Evolutionary conservation across 2,888 invertebrate species (phyloP).

Genomic region (Andrena bucephala): DNA sequence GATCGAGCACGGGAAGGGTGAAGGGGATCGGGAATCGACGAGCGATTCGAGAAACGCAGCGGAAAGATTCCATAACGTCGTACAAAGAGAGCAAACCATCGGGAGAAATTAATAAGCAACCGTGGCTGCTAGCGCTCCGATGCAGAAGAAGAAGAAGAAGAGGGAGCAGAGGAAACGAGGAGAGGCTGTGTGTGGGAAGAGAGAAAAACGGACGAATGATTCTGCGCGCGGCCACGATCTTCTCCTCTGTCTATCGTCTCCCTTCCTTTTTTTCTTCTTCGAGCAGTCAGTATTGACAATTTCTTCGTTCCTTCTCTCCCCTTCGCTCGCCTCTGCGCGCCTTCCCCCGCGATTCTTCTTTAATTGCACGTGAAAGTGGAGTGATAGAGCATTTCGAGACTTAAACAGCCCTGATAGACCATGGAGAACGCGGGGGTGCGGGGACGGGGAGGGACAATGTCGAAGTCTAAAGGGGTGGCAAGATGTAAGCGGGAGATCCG

Average conservation of each 20-base stretch:
- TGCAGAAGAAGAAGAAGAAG: conserved; percentile 15
- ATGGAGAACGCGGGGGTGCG: conserved; percentile 33
- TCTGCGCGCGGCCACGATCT: conserved; percentile 13
- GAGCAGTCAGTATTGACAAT: conserved; percentile 43
- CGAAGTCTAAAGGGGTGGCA: conserved; percentile 67
- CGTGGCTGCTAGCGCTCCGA: conserved; percentile 45
- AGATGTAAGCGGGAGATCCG: conserved; percentile 73
- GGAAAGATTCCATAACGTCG: conserved; percentile 70
- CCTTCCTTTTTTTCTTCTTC: background rate
- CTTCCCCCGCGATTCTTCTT: background rate
- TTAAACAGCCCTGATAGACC: conserved; percentile 56
- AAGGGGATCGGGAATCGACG: conserved; percentile 60
- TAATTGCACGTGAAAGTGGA: conserved; percentile 72
- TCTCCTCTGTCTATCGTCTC: background rate
- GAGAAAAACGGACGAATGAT: conserved; percentile 30
- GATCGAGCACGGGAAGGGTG: conserved; percentile 55
- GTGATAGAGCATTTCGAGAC: conserved; percentile 81
- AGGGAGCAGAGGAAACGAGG: conserved; percentile 18
- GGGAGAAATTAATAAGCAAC: conserved; percentile 72
- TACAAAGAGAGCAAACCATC: conserved; percentile 69
- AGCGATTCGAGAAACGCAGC: conserved; percentile 73
- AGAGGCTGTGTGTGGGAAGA: conserved; percentile 8
- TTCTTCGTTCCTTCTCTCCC: conserved; percentile 38
- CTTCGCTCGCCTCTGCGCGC: background rate
- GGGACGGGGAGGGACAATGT: conserved; percentile 50